A percentile compares a stretch with the other conserved stretches of the same genome.
These are phyloP conservation scores for Dicrostonyx torquatus DNA, from an alignment of 2,797 vertebrate species.

Conservation along the genomic window DNA sequence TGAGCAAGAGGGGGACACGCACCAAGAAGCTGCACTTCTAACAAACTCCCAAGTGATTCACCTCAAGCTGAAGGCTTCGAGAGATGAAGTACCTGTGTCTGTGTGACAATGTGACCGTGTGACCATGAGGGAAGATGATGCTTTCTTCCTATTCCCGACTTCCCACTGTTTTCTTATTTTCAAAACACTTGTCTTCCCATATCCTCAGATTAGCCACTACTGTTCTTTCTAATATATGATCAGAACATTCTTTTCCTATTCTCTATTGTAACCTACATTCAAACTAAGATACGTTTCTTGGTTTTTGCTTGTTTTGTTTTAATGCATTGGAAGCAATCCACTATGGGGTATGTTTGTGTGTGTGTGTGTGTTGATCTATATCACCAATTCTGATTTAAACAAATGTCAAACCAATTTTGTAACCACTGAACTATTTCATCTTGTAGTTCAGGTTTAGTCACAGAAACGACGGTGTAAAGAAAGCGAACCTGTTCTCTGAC, in stretches of 20 bases:
- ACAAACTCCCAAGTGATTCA: slow-evolving; percentile 3
- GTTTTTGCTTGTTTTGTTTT: slow-evolving; percentile 12
- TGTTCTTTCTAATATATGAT: slow-evolving; percentile 40
- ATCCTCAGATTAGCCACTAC: not conserved
- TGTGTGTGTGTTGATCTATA: not conserved
- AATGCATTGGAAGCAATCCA: slow-evolving; percentile 44
- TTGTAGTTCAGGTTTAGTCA: slow-evolving; percentile 38
- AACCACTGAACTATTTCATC: slow-evolving; percentile 40
- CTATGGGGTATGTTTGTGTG: not conserved
- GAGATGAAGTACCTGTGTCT: slow-evolving; percentile 21
- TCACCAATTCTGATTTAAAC: slow-evolving; percentile 10
- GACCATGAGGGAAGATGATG: not conserved
- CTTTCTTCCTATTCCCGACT: slow-evolving; percentile 39
- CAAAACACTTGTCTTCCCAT: not conserved
- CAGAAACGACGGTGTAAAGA: not conserved
- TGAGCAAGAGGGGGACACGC: not conserved
- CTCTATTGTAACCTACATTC: not conserved
- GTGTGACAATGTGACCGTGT: not conserved
- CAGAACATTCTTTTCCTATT: slow-evolving; percentile 42
- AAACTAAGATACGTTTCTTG: slow-evolving; percentile 22
- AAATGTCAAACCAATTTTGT: slow-evolving; percentile 43
- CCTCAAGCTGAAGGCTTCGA: not conserved
- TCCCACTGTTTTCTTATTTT: slow-evolving; percentile 28
- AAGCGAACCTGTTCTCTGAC: not conserved
- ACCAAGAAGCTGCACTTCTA: slow-evolving; percentile 4